phyloP scores from a whole-genome alignment of 2,888 invertebrate genomes.

The Muschampia plurimacula region DNA sequence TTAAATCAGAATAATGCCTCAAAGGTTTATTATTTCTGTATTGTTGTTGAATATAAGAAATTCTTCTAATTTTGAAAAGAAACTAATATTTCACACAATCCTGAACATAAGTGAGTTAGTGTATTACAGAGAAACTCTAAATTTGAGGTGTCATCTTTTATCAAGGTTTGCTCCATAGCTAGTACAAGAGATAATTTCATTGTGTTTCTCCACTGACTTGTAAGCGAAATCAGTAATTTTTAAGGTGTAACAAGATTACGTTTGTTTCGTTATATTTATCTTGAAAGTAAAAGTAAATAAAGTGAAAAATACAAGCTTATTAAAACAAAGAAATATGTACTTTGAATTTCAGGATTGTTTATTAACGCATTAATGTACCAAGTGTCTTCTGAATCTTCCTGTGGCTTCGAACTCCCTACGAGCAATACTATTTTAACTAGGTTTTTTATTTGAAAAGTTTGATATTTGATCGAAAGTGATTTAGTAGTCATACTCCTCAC shows the following conservation, averaged over 20 bases:
- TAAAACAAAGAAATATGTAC: not conserved
- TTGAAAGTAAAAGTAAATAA: not conserved
- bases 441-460: too few relatives aligned
- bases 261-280: not conserved
- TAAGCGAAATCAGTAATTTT: not conserved
- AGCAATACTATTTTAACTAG: too few relatives aligned
- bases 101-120: not conserved
- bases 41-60: too few relatives aligned
- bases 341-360: not conserved
- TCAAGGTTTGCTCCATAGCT: not conserved
- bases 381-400: too few relatives aligned
- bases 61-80: not conserved
- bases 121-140: not conserved
- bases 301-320: not conserved
- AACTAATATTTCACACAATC: not conserved
- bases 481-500: too few relatives aligned
- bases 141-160: not conserved
- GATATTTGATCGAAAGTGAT: too few relatives aligned
- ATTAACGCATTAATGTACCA: not conserved
- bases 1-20: too few relatives aligned
- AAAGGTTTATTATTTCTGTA: too few relatives aligned
- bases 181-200: not conserved
- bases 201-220: conserved; percentile 1
- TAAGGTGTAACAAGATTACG: not conserved
- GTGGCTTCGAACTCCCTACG: too few relatives aligned